These are phyloP conservation scores for Tachypleus tridentatus DNA, from an alignment of 1,140 invertebrate species.

Conservation along the genomic window DNA sequence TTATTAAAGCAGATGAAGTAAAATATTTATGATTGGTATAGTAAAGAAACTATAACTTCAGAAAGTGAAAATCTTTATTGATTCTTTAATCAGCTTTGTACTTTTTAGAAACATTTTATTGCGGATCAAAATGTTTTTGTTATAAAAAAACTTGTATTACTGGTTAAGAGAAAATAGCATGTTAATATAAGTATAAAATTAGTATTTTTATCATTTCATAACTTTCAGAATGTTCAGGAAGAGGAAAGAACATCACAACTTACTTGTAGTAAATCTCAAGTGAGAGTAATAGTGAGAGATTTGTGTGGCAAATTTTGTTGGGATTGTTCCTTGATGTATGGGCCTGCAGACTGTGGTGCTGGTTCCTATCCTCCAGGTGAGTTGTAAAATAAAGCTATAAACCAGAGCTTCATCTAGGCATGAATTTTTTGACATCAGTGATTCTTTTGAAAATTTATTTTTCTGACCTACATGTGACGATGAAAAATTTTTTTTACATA, in stretches of 20 bases:
- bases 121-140: no score
- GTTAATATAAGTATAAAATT: no score
- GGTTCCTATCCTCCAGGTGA: slow-evolving; percentile 29
- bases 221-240: no score
- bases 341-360: slow-evolving; percentile 33
- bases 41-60: no score
- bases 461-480: not conserved
- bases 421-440: not conserved
- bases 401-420: not conserved
- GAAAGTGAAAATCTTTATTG: no score
- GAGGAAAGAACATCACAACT: not conserved
- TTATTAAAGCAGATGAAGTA: no score
- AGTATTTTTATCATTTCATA: no score
- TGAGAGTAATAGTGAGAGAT: slow-evolving; percentile 76
- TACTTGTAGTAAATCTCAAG: slow-evolving; percentile 46
- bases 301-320: slow-evolving; percentile 93
- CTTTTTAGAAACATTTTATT: no score
- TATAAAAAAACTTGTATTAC: not conserved
- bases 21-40: no score
- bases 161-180: no score
- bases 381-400: not conserved
- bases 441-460: not conserved
- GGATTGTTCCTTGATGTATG: slow-evolving; percentile 82
- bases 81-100: no score
- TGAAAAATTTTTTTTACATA: no score